phyloP scores from a whole-genome alignment of 2,113 vertebrate genomes.

The Cyanoliseus patagonus region DNA sequence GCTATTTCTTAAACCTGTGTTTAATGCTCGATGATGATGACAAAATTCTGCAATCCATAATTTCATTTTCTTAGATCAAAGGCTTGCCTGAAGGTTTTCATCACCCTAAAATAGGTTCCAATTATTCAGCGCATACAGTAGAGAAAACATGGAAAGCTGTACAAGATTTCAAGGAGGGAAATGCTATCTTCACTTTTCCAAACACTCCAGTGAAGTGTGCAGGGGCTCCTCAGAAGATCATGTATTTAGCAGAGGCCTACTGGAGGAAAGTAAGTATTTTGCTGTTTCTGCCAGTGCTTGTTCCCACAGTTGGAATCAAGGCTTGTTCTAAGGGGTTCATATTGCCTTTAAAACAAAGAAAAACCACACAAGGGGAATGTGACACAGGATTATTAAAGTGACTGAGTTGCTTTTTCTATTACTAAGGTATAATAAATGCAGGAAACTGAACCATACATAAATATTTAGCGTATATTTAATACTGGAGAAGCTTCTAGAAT shows the following conservation, averaged over 20 bases:
- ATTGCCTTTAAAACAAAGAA: neutral
- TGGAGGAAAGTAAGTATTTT: constrained; percentile 84
- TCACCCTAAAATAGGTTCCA: constrained; percentile 92
- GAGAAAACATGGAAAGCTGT: constrained; percentile 95
- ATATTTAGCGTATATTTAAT: neutral
- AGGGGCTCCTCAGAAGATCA: constrained; percentile 97
- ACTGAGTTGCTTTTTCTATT: neutral
- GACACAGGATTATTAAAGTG: neutral
- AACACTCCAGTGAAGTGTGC: constrained; percentile 95
- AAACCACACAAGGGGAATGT: neutral
- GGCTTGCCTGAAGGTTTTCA: constrained; percentile 92
- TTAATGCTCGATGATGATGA: neutral
- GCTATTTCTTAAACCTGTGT: constrained; percentile 79
- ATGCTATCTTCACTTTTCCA: constrained; percentile 92
- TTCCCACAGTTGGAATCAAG: neutral
- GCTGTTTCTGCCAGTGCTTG: neutral
- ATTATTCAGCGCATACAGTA: constrained; percentile 90
- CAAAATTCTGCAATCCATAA: neutral
- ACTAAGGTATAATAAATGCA: neutral
- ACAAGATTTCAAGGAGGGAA: constrained; percentile 91
- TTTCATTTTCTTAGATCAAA: constrained; percentile 85
- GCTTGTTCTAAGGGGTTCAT: neutral
- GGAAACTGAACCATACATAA: neutral
- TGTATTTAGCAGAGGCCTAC: constrained; percentile 92
- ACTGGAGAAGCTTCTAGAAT: neutral